Percentiles rank a stretch among this genome's conserved stretches.
Evolutionary conservation across 53 echinoderm and acorn worm genomes (phyloP).

Genomic region (Luidia sarsii): DNA sequence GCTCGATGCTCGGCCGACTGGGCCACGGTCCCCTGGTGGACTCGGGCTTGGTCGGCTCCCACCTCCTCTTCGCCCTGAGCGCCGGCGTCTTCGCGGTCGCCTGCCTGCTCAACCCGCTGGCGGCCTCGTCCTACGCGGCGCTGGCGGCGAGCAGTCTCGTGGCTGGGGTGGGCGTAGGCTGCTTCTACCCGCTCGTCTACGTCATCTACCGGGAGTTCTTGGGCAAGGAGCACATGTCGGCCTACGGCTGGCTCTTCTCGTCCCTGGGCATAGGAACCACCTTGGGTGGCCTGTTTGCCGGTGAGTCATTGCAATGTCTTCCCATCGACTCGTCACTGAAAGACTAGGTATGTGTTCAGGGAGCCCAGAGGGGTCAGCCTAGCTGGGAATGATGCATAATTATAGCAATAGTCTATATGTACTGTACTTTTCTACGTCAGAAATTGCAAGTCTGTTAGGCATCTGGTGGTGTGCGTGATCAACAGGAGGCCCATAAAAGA

Average conservation of each 20-base stretch:
- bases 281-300: background rate
- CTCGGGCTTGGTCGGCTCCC: background rate
- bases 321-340: too few species aligned
- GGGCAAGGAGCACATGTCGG: background rate
- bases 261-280: background rate
- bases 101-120: background rate
- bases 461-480: too few species aligned
- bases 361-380: too few species aligned
- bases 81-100: background rate
- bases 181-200: background rate
- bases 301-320: too few species aligned
- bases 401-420: too few species aligned
- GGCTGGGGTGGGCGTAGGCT: background rate
- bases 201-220: background rate
- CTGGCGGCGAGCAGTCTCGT: background rate
- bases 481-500: too few species aligned
- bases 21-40: constrained; percentile 14
- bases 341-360: too few species aligned
- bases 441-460: too few species aligned
- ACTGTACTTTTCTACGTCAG: too few species aligned
- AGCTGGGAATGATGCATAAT: too few species aligned
- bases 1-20: constrained; percentile 3
- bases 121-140: too few species aligned
- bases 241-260: constrained; percentile 6
- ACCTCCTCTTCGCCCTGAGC: background rate